Percentiles rank a stretch among this genome's conserved stretches.
These are phyloP conservation scores for Phoxinus dragarum DNA, from an alignment of 2,797 vertebrate genomes.

Conservation along the genomic window DNA sequence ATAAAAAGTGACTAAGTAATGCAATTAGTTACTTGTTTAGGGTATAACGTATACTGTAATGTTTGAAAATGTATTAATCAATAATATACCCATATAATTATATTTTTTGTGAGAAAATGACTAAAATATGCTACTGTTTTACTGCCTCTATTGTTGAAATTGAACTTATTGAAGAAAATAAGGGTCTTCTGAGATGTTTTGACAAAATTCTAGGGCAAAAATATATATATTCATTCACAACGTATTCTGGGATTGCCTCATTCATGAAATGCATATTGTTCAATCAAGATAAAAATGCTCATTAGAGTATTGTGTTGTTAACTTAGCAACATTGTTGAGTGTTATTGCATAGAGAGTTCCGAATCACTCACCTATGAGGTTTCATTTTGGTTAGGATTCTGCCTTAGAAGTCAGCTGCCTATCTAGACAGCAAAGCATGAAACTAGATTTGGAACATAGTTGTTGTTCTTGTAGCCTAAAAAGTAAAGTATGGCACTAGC, in stretches of 20 bases:
- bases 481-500: neutral
- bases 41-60: too few relatives aligned
- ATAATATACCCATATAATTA: too few relatives aligned
- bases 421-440: neutral
- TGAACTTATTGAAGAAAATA: too few relatives aligned
- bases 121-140: too few relatives aligned
- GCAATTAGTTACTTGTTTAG: too few relatives aligned
- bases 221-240: too few relatives aligned
- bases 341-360: neutral
- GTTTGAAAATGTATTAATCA: too few relatives aligned
- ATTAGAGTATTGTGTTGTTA: neutral
- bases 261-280: neutral
- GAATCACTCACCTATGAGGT: neutral
- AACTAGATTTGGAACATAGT: neutral
- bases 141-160: too few relatives aligned
- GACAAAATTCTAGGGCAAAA: neutral
- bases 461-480: neutral
- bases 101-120: too few relatives aligned
- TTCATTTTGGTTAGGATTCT: neutral
- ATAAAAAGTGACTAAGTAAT: too few relatives aligned
- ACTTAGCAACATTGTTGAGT: neutral
- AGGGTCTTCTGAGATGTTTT: too few relatives aligned
- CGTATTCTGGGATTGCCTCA: neutral
- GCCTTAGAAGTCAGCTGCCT: neutral
- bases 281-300: neutral